Evolutionary conservation across 2,113 vertebrate genomes (phyloP), one percentile per base, ranked within the genome.

Genomic region (Corythornis cristatus): DNA sequence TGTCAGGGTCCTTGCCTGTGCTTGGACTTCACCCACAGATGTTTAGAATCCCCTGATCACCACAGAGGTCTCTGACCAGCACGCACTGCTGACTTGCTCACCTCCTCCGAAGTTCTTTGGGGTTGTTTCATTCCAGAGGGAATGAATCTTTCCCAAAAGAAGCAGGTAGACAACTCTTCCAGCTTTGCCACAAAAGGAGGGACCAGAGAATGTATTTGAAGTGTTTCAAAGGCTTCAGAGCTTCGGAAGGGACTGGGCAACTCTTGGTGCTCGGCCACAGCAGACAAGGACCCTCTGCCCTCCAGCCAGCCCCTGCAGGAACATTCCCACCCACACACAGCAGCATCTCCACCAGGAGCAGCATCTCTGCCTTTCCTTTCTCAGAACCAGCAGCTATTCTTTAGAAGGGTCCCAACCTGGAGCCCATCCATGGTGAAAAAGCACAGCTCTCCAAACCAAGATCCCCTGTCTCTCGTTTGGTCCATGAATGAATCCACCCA

Each of bases 81-180:
- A 25, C 40, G 13, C 8, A 0, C 60, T 57, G 23, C 2, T 8
- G 18, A n/a, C 9, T 46, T 3, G 28, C 40, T 66, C 3, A 0
- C 1, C 0, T 29, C 8, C 3, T 37, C 37, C 0, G 3, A 13
- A 17, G 15, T 42, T 46, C 29, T 31, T 57, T 0, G 0, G 26
- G 12, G 12, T 17, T 28, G n/a, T 86, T 92, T 82, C 66, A 43
- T 50, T 25, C 15, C 1, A 67, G 28, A 42, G 10, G 25, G 19
- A 54, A 58, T 9, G 31, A 94, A 12, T 23, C 37, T 29, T 67
- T 84, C 66, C 11, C 31, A 65, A 64, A 75, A 81, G 35, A 17
- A 43, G 21, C 45, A 40, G 0, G 0, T 35, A 86, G 93, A 81
- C 73, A 85, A 16, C 9, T 65, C 71, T 8, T 58, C 56, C 79